A percentile compares a stretch with the other conserved stretches of the same genome.
phyloP scores from a whole-genome alignment of 2,888 invertebrate genomes.

The Tetranychus piercei region DNA sequence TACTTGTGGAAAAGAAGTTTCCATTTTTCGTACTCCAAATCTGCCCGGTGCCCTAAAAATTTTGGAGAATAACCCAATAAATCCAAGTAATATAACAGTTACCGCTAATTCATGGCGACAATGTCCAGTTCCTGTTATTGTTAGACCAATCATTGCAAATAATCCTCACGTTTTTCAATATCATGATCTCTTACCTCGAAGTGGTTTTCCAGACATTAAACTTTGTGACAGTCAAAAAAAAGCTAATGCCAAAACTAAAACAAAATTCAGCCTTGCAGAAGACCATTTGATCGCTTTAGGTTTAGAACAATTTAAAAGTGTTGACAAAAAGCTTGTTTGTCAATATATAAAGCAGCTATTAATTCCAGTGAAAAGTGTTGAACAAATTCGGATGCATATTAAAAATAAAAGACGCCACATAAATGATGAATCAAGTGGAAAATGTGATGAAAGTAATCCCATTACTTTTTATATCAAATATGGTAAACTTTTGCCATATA shows the following conservation, averaged over 20 bases:
- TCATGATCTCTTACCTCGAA: conserved; percentile 16
- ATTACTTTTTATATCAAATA: conserved; percentile 13
- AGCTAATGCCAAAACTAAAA: conserved; percentile 7
- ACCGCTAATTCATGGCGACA: conserved; percentile 16
- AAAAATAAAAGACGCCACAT: conserved; percentile 15
- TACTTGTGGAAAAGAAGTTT: neutral
- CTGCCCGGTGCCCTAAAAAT: conserved; percentile 1
- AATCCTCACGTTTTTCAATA: conserved; percentile 16
- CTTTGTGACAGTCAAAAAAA: neutral
- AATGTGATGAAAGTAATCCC: conserved; percentile 5
- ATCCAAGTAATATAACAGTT: neutral
- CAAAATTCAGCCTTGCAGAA: conserved; percentile 17
- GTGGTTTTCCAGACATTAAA: conserved; percentile 8
- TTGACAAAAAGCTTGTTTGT: conserved; percentile 1
- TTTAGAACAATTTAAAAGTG: conserved; percentile 13
- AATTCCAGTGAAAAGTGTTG: conserved; percentile 13
- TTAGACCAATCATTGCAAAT: conserved; percentile 6
- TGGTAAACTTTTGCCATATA: neutral
- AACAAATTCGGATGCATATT: conserved; percentile 14
- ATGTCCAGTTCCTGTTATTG: conserved; percentile 14
- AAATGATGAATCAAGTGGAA: neutral
- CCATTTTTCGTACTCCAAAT: neutral
- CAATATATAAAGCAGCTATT: conserved; percentile 14
- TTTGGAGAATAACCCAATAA: neutral
- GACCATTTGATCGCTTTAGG: conserved; percentile 19